Conservation (phyloP, 1,140 invertebrate genomes). For the Ceratitis capitata region DNA sequence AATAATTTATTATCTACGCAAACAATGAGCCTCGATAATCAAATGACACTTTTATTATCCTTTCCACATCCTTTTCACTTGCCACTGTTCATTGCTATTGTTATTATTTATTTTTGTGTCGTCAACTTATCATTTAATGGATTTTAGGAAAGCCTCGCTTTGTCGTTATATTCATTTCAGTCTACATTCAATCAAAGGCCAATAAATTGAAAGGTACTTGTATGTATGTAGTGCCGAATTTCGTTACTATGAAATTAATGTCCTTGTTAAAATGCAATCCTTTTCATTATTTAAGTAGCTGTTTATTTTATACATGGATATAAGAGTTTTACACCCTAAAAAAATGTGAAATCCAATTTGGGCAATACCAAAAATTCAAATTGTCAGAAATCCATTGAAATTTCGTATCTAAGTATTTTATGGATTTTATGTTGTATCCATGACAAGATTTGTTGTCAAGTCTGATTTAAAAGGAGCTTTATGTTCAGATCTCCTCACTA, state of each 20-base stretch:
- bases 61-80: not conserved
- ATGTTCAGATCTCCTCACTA: too few species aligned
- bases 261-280: not conserved
- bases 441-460: too few species aligned
- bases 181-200: not conserved
- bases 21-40: constrained; percentile 21
- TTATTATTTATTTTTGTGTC: constrained; percentile 13
- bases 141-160: not conserved
- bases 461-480: too few species aligned
- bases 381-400: not conserved
- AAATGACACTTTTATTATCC: constrained; percentile 37
- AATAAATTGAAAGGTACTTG: not conserved
- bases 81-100: not conserved
- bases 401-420: not conserved
- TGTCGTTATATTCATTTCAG: not conserved
- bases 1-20: constrained; percentile 35
- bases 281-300: not conserved
- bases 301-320: not conserved
- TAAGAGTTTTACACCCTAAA: not conserved
- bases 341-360: not conserved
- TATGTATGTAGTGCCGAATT: not conserved
- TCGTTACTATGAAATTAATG: not conserved
- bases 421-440: too few species aligned
- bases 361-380: too few species aligned
- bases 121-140: not conserved